A percentile compares a stretch with the other conserved stretches of the same genome.
phyloP scores from a whole-genome alignment of 2,888 invertebrate genomes.

The Ectemnius continuus region DNA sequence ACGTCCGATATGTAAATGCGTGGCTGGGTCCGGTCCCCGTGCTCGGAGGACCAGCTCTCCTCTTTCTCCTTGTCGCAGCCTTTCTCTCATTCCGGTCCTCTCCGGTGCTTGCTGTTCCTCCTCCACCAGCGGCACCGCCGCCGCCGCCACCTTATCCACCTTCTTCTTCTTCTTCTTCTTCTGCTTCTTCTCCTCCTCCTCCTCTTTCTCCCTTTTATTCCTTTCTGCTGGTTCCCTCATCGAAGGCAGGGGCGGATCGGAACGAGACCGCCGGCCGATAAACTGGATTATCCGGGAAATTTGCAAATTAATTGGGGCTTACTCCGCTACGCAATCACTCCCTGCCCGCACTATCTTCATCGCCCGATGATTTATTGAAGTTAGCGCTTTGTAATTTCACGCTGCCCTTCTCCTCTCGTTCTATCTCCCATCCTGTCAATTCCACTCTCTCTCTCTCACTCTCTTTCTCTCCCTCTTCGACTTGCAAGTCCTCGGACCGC shows the following conservation, averaged over 20 bases:
- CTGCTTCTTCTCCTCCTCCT: not conserved
- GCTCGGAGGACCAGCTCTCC: constrained; percentile 57
- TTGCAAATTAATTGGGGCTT: constrained; percentile 28
- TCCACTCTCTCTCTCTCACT: too few species aligned
- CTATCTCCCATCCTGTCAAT: too few species aligned
- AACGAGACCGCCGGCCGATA: constrained; percentile 23
- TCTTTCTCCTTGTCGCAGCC: constrained; percentile 40
- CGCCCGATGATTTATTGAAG: too few species aligned
- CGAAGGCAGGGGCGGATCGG: constrained; percentile 56
- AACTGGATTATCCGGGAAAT: constrained; percentile 22
- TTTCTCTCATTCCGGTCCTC: constrained; percentile 53
- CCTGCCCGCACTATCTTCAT: not conserved
- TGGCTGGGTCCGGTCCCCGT: constrained; percentile 58
- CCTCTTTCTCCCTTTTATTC: constrained; percentile 38
- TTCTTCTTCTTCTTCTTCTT: constrained; percentile 30
- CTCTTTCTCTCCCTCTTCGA: too few species aligned
- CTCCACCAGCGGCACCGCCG: constrained; percentile 9
- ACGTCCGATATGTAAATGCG: constrained; percentile 68
- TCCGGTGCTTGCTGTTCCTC: constrained; percentile 4
- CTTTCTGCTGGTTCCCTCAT: constrained; percentile 41
- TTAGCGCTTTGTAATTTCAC: not conserved
- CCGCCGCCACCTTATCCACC: constrained; percentile 19
- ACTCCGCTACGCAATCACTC: not conserved
- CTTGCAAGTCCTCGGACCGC: too few species aligned
- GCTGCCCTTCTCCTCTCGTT: not conserved